Percentiles rank a stretch among this genome's conserved stretches.
Evolutionary conservation across 2,888 invertebrate genomes (phyloP).

Genomic region (Litoditis marina): DNA sequence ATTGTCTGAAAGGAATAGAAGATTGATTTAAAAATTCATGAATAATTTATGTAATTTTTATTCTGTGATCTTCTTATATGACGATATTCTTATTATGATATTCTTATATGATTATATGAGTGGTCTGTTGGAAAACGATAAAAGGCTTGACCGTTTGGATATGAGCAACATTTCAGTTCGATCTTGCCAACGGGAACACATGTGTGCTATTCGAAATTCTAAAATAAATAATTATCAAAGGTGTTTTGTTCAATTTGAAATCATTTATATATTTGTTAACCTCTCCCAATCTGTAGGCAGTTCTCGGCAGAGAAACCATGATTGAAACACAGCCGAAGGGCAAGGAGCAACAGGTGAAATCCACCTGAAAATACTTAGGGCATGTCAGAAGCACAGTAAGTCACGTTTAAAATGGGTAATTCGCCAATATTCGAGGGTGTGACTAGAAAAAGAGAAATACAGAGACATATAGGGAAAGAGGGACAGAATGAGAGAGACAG

Average conservation of each 20-base stretch:
- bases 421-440: no score
- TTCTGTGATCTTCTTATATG: no score
- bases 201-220: neutral
- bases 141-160: no score
- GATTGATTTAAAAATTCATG: neutral
- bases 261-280: slow-evolving; percentile 19
- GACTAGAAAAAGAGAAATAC: no score
- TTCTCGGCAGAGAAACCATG: slow-evolving; percentile 51
- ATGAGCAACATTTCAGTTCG: no score
- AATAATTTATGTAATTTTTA: no score
- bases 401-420: no score
- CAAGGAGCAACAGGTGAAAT: slow-evolving; percentile 58
- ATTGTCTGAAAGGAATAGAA: slow-evolving; percentile 37
- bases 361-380: slow-evolving; percentile 36
- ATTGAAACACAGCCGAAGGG: slow-evolving; percentile 58
- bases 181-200: neutral
- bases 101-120: no score
- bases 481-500: neutral
- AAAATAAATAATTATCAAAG: neutral
- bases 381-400: no score
- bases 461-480: neutral
- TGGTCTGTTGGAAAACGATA: no score
- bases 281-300: slow-evolving; percentile 56
- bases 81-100: no score
- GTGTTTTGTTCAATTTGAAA: no score